Evolutionary conservation across 2,888 invertebrate species (phyloP), one percentile per base, ranked within the genome.

Genomic region (Catocala sponsa): DNA sequence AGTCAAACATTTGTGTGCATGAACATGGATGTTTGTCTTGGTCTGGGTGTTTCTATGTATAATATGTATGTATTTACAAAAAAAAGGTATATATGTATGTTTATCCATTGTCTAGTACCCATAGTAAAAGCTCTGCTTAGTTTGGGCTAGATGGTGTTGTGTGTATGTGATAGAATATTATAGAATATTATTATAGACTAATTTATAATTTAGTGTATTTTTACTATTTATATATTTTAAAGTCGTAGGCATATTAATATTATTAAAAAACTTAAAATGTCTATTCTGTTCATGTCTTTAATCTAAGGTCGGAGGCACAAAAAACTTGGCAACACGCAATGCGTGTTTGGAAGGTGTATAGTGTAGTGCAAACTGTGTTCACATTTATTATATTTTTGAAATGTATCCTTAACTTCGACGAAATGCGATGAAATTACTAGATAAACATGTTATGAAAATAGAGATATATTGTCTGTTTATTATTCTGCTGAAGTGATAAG

Each of bases 311-410:
- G 46, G 42, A 12, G 33, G 43, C 58, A 66, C 58, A 88, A 88
- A 84, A 87, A 88, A 84, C 83, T 86, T 82, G 74, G 83, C 78
- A 72, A 80, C 91, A 91, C 91, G 91, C 91, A 86, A 81, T 83
- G 88, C 88, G 90, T 90, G 87, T 65, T 79, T 63, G 58, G 63
- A 64, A 76, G 74, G 69, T 76, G 73, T 82, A 76, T 68, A 68
- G 51, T 59, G 64, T 58, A 69, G 33, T 65, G 62, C 60, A 63
- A 71, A 63, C 60, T 42, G 12, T 64, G 55, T 60, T 59, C 57
- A 52, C 50, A 65, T 70, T 64, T 51, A 50, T 70, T 47, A 48
- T 73, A 63, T 66, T 66, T 68, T 62, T 68, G 32, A 42, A 59
- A 38, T 13, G 33, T 53, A 56, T 64, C 63, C 54, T 52, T 57